phyloP scores from a whole-genome alignment of 2,888 invertebrate genomes.

The Mylabris sibirica region DNA sequence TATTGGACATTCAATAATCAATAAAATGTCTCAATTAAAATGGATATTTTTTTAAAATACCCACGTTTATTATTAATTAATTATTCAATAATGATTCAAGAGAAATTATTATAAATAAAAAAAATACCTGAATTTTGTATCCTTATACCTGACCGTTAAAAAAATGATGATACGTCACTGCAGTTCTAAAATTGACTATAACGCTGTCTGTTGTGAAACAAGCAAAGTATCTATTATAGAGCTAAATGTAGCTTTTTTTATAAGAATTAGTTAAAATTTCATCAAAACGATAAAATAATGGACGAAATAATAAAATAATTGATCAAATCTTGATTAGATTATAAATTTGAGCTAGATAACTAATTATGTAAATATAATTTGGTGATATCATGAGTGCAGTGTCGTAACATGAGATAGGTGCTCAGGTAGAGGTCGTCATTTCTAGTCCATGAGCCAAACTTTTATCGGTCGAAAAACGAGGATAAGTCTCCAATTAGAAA shows the following conservation, averaged over 20 bases:
- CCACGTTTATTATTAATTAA: not conserved
- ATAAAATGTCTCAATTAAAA: not conserved
- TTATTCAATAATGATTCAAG: not conserved
- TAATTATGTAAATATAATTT: too few species aligned
- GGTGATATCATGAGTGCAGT: too few species aligned
- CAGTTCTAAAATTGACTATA: not conserved
- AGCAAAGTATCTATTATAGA: not conserved
- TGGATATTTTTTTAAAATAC: not conserved
- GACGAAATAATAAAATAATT: too few species aligned
- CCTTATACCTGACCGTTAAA: not conserved
- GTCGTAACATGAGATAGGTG: too few species aligned
- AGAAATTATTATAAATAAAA: not conserved
- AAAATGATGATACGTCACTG: constrained; percentile 2
- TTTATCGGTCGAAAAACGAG: too few species aligned
- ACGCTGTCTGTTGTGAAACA: not conserved
- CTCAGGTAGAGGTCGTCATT: too few species aligned
- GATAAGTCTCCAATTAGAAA: too few species aligned
- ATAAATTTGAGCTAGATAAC: too few species aligned
- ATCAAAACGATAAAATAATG: too few species aligned
- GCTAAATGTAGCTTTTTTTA: not conserved
- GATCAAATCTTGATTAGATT: too few species aligned
- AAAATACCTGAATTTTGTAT: constrained; percentile 5
- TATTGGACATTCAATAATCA: not conserved
- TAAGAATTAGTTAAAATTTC: too few species aligned
- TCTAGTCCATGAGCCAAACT: too few species aligned